Percentiles rank a stretch among this genome's conserved stretches.
phyloP scores from a whole-genome alignment of 92 coral and sea anemone species.

The Zoanthus sociatus region DNA sequence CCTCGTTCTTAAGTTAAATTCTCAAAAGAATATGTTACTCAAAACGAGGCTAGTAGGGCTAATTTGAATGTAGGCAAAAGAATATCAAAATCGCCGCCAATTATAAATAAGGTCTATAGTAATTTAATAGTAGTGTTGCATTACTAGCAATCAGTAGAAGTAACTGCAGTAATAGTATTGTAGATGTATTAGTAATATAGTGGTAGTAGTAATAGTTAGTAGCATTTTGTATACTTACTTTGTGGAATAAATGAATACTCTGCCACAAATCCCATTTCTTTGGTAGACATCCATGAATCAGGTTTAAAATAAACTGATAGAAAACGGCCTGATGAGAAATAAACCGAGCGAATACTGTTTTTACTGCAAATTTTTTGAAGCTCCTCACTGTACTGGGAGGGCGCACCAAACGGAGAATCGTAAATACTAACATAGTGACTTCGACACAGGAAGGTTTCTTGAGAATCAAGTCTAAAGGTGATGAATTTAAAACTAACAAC shows the following conservation, averaged over 20 bases:
- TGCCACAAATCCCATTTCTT: slow-evolving; percentile 13
- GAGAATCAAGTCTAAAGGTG: neutral
- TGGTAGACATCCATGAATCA: neutral
- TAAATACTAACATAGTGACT: slow-evolving; percentile 21
- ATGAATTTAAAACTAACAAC: slow-evolving; percentile 8
- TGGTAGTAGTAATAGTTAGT: neutral
- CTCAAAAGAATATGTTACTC: too few species aligned
- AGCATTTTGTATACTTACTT: slow-evolving; percentile 3
- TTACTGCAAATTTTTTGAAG: neutral
- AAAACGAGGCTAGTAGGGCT: too few species aligned
- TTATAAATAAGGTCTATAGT: too few species aligned
- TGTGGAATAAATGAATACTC: slow-evolving; percentile 11
- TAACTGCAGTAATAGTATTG: too few species aligned
- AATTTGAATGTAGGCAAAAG: too few species aligned
- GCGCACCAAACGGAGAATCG: slow-evolving; percentile 19
- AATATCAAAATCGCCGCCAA: too few species aligned
- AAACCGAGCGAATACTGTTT: neutral
- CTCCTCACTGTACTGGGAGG: neutral
- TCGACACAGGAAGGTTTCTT: neutral
- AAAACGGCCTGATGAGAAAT: slow-evolving; percentile 18
- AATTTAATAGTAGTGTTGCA: too few species aligned
- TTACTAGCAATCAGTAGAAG: too few species aligned
- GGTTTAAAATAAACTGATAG: slow-evolving; percentile 11
- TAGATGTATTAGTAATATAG: too few species aligned
- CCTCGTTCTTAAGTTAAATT: too few species aligned